These are phyloP conservation scores for Lepidostoma basale DNA, from an alignment of 1,140 invertebrate species.

Conservation along the genomic window DNA sequence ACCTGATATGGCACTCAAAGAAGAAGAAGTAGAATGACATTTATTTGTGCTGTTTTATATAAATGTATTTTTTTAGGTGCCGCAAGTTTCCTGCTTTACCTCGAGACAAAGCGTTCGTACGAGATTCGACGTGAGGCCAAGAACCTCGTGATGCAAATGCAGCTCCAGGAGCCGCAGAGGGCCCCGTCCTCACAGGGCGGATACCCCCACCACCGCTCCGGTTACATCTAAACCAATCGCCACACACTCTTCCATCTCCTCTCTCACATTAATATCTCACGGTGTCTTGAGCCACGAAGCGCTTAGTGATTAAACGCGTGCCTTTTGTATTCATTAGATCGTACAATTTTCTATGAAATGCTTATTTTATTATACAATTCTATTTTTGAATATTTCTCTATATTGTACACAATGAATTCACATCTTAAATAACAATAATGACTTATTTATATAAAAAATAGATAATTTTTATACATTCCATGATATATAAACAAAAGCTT, in stretches of 20 bases:
- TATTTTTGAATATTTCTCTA: too few species aligned
- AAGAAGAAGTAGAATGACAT: too few species aligned
- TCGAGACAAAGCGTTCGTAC: conserved; percentile 74
- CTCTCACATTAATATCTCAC: not conserved
- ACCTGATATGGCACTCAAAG: too few species aligned
- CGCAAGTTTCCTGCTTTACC: conserved; percentile 75
- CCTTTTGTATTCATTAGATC: not conserved
- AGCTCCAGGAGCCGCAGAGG: conserved; percentile 75
- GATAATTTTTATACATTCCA: too few species aligned
- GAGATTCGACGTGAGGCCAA: conserved; percentile 75
- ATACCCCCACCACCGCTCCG: conserved; percentile 59
- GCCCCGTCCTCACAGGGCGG: conserved; percentile 53
- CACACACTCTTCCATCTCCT: not conserved
- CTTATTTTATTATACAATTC: not conserved
- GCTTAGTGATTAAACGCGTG: too few species aligned
- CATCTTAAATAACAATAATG: too few species aligned
- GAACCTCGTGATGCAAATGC: conserved; percentile 86
- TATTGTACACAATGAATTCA: too few species aligned
- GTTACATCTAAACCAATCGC: conserved; percentile 45
- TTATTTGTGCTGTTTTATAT: too few species aligned
- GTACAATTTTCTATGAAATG: not conserved
- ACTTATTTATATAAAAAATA: too few species aligned
- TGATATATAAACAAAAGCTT: too few species aligned
- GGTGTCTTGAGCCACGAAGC: not conserved
- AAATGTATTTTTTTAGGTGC: conserved; percentile 55